Base-by-base conservation (phyloP, 2,888 invertebrate species). In the Clusia tigrina region DNA sequence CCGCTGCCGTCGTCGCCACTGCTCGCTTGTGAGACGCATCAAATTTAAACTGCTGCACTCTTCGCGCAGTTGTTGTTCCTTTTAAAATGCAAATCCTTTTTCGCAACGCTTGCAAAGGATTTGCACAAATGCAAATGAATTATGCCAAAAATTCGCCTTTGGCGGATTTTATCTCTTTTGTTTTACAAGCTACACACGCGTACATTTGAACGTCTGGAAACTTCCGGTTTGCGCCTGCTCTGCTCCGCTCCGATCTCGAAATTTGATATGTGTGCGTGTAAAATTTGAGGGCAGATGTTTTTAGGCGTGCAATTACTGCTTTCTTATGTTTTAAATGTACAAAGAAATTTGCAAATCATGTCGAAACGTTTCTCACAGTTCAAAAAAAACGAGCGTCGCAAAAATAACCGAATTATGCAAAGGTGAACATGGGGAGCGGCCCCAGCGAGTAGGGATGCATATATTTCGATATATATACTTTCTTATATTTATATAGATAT, bases 81-180 rank as follows among this genome's bases (percentile, higher is more conserved):
- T 32, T 32, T 32, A 9, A 32, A 32, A 32, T 42, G 42, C n/a
- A 42, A 42, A 42, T 42, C 42, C 42, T 42, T n/a, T 42, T 42
- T 6, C 32, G 12, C 6, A 32, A 32, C 12, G 12, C 32, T 32
- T 42, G 42, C 12, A 42, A 42, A 10, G 42, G n/a, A 42, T 42
- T 42, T 42, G 32, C n/a, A 42, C n/a, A 15, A n/a, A 42, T 42
- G 42, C 42, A 42, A 5, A 42, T 42, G 42, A 42, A 42, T n/a
- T 42, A 42, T 42, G 42, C 42, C 42, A 17, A 42, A 42, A 42
- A n/a, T 42, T 42, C n/a, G n/a, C n/a, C n/a, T 12, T 6, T 42
- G 9, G 42, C n/a, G 42, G 42, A 42, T 42, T 48, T 48, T 20
- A 15, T 48, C 48, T 6, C 32, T 48, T 48, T 48, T 18, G 48